Base-by-base conservation (phyloP, 1,140 invertebrate species). In the Proctacanthus coquilletti region DNA sequence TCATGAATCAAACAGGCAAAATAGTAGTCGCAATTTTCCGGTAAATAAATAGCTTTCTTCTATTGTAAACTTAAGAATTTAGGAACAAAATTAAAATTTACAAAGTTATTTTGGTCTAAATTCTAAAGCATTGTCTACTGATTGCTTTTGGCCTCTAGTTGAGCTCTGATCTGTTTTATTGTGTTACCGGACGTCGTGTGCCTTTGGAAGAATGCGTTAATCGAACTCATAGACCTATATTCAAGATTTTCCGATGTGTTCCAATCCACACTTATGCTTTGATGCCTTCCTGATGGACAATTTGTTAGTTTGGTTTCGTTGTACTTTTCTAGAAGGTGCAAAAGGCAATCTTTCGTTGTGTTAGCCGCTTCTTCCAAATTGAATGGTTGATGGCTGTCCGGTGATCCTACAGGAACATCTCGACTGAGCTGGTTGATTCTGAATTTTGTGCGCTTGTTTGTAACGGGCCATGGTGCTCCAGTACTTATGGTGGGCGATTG, bases 321-420 rank as follows among this genome's bases (percentile, higher is more conserved):
- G 74, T 77, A 81, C 53, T 80, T 77, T 38, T 77, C 75, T 21
- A 84, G 51, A 29, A 84, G 56, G 55, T 79, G 72, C 14, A 82
- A 50, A 19, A 84, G 52, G 14, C 81, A 62, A 51, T 82, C 74
- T 56, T 82, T 80, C 8, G 77, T 77, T 42, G 72, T 75, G 41
- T 71, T 71, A 5, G 70, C 70, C 18, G 70, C 71, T 50, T 71
- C 69, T 42, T 65, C 62, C 32, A 59, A 48, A 38, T 71, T 70
- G 39, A 70, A 68, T 8, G 62, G 65, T 36, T 69, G 68, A 36
- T 68, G 61, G 21, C 61, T 65, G 13, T 71, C 66, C 23, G 62
- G 61, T n/a, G 70, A 65, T 9, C 67, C 64, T 8, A 75, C 56
- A 14, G 74, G 74, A 3, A 77, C 75, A 46, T 77, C 75, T 41